Evolutionary conservation across 2,797 vertebrate genomes (phyloP).

Genomic region (Meda fulgida): DNA sequence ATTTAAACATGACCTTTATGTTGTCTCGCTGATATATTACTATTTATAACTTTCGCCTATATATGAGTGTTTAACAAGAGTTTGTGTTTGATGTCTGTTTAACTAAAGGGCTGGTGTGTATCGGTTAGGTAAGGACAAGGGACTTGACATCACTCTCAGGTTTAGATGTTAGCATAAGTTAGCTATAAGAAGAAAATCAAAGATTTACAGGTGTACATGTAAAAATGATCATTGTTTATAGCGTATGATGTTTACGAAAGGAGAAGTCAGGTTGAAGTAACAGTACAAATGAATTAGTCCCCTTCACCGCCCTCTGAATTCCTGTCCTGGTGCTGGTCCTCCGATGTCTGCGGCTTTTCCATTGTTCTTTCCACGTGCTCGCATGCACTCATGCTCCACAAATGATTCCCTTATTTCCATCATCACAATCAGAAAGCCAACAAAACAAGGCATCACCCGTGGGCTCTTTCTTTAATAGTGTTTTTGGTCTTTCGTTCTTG

Average conservation of each 20-base stretch:
- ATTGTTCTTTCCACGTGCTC: constrained; percentile 64
- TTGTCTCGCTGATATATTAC: background rate
- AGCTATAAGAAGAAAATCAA: background rate
- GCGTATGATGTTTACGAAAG: background rate
- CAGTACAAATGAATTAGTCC: background rate
- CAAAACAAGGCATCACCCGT: constrained; percentile 69
- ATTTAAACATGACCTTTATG: constrained; percentile 9
- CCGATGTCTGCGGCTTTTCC: constrained; percentile 55
- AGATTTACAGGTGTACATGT: background rate
- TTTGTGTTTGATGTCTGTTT: constrained; percentile 24
- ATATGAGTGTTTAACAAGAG: background rate
- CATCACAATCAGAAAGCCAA: constrained; percentile 74
- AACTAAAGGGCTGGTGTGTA: background rate
- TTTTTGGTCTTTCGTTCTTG: constrained; percentile 64
- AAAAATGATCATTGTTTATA: background rate
- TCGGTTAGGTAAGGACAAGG: background rate
- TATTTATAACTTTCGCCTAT: constrained; percentile 7
- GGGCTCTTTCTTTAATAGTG: constrained; percentile 63
- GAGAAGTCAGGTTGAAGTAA: background rate
- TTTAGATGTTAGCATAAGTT: background rate
- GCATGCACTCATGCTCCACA: constrained; percentile 73
- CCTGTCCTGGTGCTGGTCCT: constrained; percentile 7
- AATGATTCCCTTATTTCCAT: constrained; percentile 83
- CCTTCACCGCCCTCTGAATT: constrained; percentile 52
- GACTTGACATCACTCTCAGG: background rate